Evolutionary conservation across 2,888 invertebrate genomes (phyloP), one percentile per base, ranked within the genome.

Genomic region (Saturnia pavonia): DNA sequence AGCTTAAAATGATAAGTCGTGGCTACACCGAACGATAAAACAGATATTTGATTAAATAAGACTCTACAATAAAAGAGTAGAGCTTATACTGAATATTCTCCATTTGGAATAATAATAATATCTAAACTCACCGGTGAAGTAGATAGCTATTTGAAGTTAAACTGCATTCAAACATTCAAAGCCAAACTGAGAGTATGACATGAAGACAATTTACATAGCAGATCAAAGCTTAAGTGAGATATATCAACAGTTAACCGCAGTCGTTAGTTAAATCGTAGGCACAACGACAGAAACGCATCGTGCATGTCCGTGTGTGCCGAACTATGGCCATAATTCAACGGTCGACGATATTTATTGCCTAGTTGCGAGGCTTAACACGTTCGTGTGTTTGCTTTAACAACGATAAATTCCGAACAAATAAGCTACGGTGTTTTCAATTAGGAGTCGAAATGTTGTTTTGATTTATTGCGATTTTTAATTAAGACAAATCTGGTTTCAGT

Each of bases 271-370:
- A 54, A 54, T 51, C 54, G 80, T 79, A 75, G 78, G 78, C 77
- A 79, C 34, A 34, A 34, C 80, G 81, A 73, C 73, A 73, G 76
- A 77, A 80, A 80, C 78, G 78, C 77, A 76, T 80, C 73, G 76
- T 80, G 79, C 81, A 82, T 85, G 85, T 86, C 84, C 82, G 82
- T 83, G 76, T 77, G 78, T 83, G 79, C 80, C 77, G 75, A 86
- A 87, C 85, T 82, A 78, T 75, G 80, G 75, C 85, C 77, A 88
- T 89, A 88, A 88, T 80, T 90, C 88, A 89, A 79, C 76, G 85
- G 79, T 80, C 80, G 78, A 82, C 88, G 82, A 89, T 90, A 90
- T 89, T 89, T 90, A 89, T 89, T 78, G 88, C 85, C 80, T 83
- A 82, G 85, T 87, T 85, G 82, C 81, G 80, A 86, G 78, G 86